phyloP scores from a whole-genome alignment of 2,888 invertebrate species.

The Tenthredo scrophulariae region DNA sequence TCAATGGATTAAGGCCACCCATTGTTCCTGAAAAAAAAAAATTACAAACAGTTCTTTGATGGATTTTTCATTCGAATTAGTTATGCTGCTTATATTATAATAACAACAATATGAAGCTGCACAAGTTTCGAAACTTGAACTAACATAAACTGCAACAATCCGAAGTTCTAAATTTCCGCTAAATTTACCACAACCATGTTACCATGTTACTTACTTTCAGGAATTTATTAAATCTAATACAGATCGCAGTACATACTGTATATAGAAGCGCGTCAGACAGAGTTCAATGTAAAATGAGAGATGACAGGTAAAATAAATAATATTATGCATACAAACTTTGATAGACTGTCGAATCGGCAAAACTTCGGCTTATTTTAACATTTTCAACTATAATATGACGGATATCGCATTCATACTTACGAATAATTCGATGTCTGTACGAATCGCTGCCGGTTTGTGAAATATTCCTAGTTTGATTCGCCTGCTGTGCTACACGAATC shows the following conservation, averaged over 20 bases:
- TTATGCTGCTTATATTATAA: not conserved
- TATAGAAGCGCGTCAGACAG: not conserved
- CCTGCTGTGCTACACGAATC: constrained; percentile 36
- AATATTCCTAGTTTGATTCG: not conserved
- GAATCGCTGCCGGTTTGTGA: not conserved
- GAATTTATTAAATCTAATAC: not conserved
- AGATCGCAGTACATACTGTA: not conserved
- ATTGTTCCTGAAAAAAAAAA: constrained; percentile 61
- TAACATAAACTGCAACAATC: not conserved
- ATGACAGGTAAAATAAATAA: not conserved
- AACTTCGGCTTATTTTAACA: not conserved
- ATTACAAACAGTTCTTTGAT: not conserved
- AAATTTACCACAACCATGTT: not conserved
- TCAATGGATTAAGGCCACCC: constrained; percentile 71
- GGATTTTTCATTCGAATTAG: not conserved
- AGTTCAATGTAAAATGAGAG: not conserved
- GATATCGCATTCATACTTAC: not conserved
- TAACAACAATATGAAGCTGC: not conserved
- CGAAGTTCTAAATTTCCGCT: not conserved
- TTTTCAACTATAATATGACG: not conserved
- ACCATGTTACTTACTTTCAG: not conserved
- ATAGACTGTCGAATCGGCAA: not conserved
- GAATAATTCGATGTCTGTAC: not conserved
- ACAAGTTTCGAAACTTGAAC: not conserved
- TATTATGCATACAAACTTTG: not conserved